Evolutionary conservation across 2,113 vertebrate species (phyloP).

Genomic region (Labeo catla): DNA sequence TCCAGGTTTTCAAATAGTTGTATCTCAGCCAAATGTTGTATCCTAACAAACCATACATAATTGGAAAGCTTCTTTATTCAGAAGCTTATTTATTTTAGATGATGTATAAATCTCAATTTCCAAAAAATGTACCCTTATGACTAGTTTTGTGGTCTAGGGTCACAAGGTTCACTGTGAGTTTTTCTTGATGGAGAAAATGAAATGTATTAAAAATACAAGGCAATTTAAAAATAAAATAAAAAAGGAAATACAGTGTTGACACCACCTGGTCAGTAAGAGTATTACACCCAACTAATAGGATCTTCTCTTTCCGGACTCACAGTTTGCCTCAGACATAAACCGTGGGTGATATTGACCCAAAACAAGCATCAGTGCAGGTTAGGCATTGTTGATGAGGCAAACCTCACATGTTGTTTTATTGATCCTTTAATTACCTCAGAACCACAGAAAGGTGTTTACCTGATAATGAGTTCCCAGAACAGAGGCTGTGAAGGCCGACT

Average conservation of each 20-base stretch:
- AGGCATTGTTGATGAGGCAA: constrained; percentile 2
- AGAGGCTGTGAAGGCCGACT: not conserved
- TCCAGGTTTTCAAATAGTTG: too few relatives aligned
- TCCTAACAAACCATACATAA: too few relatives aligned
- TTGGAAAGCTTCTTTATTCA: too few relatives aligned
- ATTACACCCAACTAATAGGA: not conserved
- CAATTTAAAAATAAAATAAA: not conserved
- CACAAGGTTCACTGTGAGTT: not conserved
- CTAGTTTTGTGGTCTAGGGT: too few relatives aligned
- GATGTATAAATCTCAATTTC: too few relatives aligned
- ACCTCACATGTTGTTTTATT: constrained; percentile 10
- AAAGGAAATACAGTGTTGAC: constrained; percentile 32
- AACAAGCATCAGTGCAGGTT: constrained; percentile 2
- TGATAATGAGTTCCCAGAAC: constrained; percentile 12
- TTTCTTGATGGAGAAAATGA: not conserved
- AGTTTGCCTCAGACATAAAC: constrained; percentile 5
- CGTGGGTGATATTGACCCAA: not conserved
- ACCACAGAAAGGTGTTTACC: constrained; percentile 1
- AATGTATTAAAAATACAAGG: not conserved
- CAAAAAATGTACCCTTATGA: too few relatives aligned
- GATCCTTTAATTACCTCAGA: constrained; percentile 11
- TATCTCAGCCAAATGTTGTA: too few relatives aligned
- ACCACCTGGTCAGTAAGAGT: constrained; percentile 14
- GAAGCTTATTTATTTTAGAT: too few relatives aligned
- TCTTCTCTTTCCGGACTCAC: not conserved